These are phyloP conservation scores for Drosophila rellima DNA, from an alignment of 2,888 invertebrate genomes.

Conservation along the genomic window DNA sequence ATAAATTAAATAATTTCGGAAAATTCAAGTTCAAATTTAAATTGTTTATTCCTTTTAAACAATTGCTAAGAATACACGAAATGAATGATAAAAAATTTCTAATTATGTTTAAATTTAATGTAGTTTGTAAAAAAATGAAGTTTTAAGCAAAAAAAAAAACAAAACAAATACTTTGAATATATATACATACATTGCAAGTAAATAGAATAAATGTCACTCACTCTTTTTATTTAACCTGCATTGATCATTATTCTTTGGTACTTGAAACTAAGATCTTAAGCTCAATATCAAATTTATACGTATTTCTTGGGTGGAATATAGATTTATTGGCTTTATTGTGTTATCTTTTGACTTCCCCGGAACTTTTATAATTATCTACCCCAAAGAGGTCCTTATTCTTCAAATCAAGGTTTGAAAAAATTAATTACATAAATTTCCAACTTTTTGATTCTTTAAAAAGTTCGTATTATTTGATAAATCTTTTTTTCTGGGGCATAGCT, in stretches of 20 bases:
- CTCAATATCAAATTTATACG: no score
- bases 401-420: no score
- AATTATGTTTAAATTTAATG: constrained; percentile 78
- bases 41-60: constrained; percentile 59
- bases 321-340: no score
- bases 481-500: neutral
- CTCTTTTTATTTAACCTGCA: constrained; percentile 73
- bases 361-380: no score
- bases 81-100: constrained; percentile 65
- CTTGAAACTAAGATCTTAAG: neutral
- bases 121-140: constrained; percentile 75
- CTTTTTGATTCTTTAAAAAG: neutral
- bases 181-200: constrained; percentile 81
- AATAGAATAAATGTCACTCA: constrained; percentile 80
- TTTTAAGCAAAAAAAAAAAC: constrained; percentile 70
- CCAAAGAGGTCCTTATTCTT: no score
- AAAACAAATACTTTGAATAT: constrained; percentile 70
- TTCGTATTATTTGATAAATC: neutral
- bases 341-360: no score
- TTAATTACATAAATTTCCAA: neutral
- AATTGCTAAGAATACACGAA: constrained; percentile 64
- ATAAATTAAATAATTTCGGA: constrained; percentile 34
- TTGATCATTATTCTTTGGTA: constrained; percentile 23
- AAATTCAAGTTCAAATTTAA: constrained; percentile 64
- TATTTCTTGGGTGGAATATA: no score